Evolutionary conservation across 2,797 vertebrate genomes (phyloP), one percentile per base, ranked within the genome.

Genomic region (Garrulus glandarius): DNA sequence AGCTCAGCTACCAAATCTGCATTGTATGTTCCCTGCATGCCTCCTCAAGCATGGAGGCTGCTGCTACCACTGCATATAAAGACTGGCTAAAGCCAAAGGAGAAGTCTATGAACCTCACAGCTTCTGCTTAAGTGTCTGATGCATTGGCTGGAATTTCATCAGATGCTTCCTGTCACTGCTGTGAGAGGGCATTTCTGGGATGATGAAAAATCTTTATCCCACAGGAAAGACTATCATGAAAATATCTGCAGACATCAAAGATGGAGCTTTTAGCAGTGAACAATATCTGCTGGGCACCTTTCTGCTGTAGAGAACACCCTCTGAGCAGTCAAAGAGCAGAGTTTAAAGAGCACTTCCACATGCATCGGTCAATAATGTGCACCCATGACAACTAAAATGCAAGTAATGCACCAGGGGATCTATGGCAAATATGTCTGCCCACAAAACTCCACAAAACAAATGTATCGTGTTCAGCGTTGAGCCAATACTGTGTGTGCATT

Each of bases 401-500:
- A 75, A 81, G 30, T 47, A 74, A 53, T 22, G 10, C 6, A 52
- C 27, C 23, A 29, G 5, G 6, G 70, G 53, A 76, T 15, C 29
- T 43, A 12, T 1, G 2, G 22, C 22, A 94, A 83, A 46, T n/a
- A 46, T 1, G 1, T n/a, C 27, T 84, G 22, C 24, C 22, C n/a
- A 67, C 41, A 79, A 83, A 83, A 78, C 18, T 17, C 30, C 39
- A 47, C 23, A 63, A 93, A 89, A 65, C 11, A 50, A 61, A 82
- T 2, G 13, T 20, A 39, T 49, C 5, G 0, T 19, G 20, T 29
- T 77, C 64, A 39, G 3, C 5, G 0, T n/a, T 64, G 27, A 91
- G n/a, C 21, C 59, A 65, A 47, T 23, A 59, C 14, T 19, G 3
- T 4, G 3, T 19, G 12, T 13, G 13, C 12, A 9, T 26, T 83